Evolutionary conservation across 64 coral and sea anemone genomes (phyloP), one percentile per base, ranked within the genome.

Genomic region (Actinia equina): DNA sequence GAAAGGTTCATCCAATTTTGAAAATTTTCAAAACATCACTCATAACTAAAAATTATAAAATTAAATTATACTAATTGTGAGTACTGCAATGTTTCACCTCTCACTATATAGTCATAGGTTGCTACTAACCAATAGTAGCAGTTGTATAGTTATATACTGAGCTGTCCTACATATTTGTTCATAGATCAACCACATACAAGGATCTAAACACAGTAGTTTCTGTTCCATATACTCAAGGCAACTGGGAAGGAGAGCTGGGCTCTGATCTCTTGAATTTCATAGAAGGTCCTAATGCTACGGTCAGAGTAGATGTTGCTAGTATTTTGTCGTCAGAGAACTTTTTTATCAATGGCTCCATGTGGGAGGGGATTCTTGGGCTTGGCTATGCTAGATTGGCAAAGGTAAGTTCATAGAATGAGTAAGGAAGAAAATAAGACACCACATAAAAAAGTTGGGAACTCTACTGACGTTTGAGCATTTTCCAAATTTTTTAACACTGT

Each of bases 321-420:
- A 99, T 99, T 87, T 46, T 93, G 87, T 92, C 84, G 82, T 99
- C 97, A 26, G 93, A 99, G 57, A 95, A 99, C 74, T 99, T 99
- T 84, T 99, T 93, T 43, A 99, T 99, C 67, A 99, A 99, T 93
- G 97, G 97, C 17, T 99, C 97, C 25, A 95, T 99, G 97, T 99
- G 97, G 97, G 97, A 99, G 82, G 97, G 97, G 52, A 99, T 99
- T 46, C 89, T 99, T 20, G 97, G 97, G 0, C 83, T 99, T 14
- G 97, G 93, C 55, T 99, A 99, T 93, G 71, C 93, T 23, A 93
- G 97, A 63, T 61, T 99, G 37, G 88, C 97, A 65, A 99, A 99
- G 88, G 97, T 99, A 80, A 44, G 67, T 17, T 52, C 14, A 14
- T 14, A 74, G 7, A 57, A 12, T 49, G 46, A 49, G 46, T 49